Evolutionary conservation across 2,113 vertebrate genomes (phyloP).

Genomic region (Atlantisia rogersi): DNA sequence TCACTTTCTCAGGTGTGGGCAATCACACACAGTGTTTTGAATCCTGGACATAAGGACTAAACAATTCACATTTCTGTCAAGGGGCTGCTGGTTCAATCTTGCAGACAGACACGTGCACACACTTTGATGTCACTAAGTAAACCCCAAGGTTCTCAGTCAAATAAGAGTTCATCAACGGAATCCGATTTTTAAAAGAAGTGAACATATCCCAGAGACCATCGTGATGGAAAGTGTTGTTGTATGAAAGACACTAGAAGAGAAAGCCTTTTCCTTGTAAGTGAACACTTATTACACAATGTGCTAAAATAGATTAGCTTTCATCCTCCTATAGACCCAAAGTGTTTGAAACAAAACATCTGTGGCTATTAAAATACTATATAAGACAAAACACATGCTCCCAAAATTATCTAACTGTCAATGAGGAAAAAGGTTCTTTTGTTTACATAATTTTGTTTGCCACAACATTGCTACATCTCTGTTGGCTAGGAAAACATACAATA

Average conservation of each 20-base stretch:
- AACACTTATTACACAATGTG: neutral
- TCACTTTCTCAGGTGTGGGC: neutral
- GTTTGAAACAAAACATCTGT: neutral
- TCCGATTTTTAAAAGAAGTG: neutral
- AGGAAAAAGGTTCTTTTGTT: neutral
- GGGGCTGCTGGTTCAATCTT: neutral
- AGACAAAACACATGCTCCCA: neutral
- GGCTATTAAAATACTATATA: neutral
- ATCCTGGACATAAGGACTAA: neutral
- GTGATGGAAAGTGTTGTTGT: neutral
- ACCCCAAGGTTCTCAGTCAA: neutral
- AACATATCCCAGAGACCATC: neutral
- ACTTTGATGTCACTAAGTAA: neutral
- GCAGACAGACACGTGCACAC: neutral
- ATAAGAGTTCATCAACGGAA: neutral
- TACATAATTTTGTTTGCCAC: neutral
- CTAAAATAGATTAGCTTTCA: neutral
- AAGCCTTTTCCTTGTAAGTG: neutral
- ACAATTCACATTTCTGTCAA: neutral
- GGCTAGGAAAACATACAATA: neutral
- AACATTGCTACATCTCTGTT: neutral
- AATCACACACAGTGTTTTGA: neutral
- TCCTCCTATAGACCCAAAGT: neutral
- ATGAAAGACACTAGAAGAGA: neutral
- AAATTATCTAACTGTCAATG: neutral